These are phyloP conservation scores for Drosophila affinis DNA, from an alignment of 2,888 invertebrate species.

Conservation along the genomic window DNA sequence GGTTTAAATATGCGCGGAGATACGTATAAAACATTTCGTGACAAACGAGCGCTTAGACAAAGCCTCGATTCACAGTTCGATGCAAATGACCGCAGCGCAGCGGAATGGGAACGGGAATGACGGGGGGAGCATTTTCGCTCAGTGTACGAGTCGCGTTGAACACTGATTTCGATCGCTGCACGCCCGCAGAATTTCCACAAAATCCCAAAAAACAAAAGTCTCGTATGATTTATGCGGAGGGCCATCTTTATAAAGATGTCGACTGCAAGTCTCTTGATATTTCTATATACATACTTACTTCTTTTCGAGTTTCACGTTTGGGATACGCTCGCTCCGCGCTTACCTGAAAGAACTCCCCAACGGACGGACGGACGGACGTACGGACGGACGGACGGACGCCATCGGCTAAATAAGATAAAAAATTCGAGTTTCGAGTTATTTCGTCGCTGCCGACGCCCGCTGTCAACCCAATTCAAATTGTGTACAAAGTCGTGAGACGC, in stretches of 20 bases:
- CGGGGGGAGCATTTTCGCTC: constrained; percentile 37
- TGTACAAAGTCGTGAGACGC: constrained; percentile 76
- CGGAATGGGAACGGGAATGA: constrained; percentile 37
- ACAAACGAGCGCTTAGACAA: constrained; percentile 42
- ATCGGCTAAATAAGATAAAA: constrained; percentile 54
- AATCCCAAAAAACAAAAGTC: constrained; percentile 38
- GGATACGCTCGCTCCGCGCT: not conserved
- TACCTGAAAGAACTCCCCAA: constrained; percentile 53
- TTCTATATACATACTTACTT: constrained; percentile 36
- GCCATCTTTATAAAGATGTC: constrained; percentile 75
- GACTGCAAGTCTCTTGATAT: constrained; percentile 52
- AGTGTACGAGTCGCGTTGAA: constrained; percentile 28
- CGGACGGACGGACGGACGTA: constrained; percentile 20
- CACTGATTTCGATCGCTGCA: constrained; percentile 65
- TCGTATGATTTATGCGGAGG: constrained; percentile 71
- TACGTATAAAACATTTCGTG: constrained; percentile 70
- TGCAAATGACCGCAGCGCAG: constrained; percentile 43
- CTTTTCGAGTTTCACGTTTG: constrained; percentile 60
- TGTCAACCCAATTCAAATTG: constrained; percentile 80
- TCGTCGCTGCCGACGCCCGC: constrained; percentile 39
- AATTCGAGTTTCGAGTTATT: constrained; percentile 25
- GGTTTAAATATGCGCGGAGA: constrained; percentile 69
- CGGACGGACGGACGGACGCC: constrained; percentile 17
- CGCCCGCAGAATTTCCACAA: constrained; percentile 73
- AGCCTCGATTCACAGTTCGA: constrained; percentile 26